These are phyloP conservation scores for Achatina immaculata DNA, from an alignment of 1,140 invertebrate species.

Conservation along the genomic window DNA sequence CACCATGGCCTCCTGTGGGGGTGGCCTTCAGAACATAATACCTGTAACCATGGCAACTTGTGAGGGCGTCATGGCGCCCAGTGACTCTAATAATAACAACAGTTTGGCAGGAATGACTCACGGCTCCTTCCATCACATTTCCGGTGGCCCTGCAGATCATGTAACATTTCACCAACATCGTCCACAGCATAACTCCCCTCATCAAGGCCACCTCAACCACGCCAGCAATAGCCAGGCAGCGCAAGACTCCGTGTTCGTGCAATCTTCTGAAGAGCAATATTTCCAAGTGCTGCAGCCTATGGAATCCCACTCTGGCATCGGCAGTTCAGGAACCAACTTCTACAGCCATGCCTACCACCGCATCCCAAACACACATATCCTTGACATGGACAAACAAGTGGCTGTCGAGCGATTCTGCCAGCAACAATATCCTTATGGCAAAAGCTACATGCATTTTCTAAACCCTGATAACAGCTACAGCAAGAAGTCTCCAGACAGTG, in stretches of 20 bases:
- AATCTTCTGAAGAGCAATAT: slow-evolving; percentile 37
- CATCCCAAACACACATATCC: neutral
- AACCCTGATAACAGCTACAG: slow-evolving; percentile 44
- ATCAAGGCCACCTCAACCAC: neutral
- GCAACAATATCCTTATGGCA: slow-evolving; percentile 43
- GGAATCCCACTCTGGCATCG: slow-evolving; percentile 26
- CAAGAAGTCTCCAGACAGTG: slow-evolving; percentile 65
- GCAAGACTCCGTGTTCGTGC: slow-evolving; percentile 16
- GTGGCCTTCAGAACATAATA: neutral
- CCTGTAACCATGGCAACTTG: slow-evolving; percentile 27
- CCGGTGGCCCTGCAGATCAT: neutral
- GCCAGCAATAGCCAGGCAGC: neutral
- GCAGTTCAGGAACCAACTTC: neutral
- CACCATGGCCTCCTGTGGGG: neutral
- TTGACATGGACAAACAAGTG: slow-evolving; percentile 35
- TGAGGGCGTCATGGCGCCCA: neutral
- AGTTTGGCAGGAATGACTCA: neutral
- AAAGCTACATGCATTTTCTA: slow-evolving; percentile 40
- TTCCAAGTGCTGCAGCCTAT: slow-evolving; percentile 47
- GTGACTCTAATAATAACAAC: neutral
- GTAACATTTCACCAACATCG: neutral
- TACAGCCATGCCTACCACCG: neutral
- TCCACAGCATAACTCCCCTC: neutral
- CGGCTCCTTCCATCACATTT: slow-evolving; percentile 1
- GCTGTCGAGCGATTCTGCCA: slow-evolving; percentile 55